Conservation (phyloP, 1,140 invertebrate genomes). For the Nasonia vitripennis region DNA sequence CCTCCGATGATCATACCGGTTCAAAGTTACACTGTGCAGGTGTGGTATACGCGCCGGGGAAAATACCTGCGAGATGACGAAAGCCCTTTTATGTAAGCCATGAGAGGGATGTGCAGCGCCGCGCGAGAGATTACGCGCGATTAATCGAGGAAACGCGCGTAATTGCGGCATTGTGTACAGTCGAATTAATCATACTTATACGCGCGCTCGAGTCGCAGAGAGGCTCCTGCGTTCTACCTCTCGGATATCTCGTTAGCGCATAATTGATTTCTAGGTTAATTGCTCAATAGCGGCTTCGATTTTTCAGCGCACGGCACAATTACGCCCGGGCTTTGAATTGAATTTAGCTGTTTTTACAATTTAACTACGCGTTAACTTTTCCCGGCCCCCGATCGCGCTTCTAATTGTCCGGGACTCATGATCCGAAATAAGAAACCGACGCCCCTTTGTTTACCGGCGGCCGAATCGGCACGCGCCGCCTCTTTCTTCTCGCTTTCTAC, state of each 20-base stretch:
- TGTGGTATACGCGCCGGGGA: neutral
- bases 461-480: neutral
- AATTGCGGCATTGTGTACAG: neutral
- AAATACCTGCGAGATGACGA: neutral
- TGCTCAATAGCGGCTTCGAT: neutral
- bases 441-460: conserved; percentile 15
- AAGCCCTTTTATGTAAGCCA: conserved; percentile 28
- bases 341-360: too few species aligned
- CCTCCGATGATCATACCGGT: too few species aligned
- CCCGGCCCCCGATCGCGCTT: neutral
- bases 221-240: too few species aligned
- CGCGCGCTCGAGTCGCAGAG: neutral
- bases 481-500: conserved; percentile 32
- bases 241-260: conserved; percentile 9
- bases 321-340: too few species aligned
- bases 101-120: neutral
- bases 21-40: neutral
- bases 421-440: conserved; percentile 1
- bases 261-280: conserved; percentile 16
- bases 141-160: neutral
- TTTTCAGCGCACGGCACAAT: too few species aligned
- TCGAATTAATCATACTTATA: neutral
- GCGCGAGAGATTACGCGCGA: conserved; percentile 5
- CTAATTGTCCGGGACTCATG: too few species aligned
- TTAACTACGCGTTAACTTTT: neutral